phyloP scores from a whole-genome alignment of 2,113 vertebrate genomes.

The Agapornis roseicollis region DNA sequence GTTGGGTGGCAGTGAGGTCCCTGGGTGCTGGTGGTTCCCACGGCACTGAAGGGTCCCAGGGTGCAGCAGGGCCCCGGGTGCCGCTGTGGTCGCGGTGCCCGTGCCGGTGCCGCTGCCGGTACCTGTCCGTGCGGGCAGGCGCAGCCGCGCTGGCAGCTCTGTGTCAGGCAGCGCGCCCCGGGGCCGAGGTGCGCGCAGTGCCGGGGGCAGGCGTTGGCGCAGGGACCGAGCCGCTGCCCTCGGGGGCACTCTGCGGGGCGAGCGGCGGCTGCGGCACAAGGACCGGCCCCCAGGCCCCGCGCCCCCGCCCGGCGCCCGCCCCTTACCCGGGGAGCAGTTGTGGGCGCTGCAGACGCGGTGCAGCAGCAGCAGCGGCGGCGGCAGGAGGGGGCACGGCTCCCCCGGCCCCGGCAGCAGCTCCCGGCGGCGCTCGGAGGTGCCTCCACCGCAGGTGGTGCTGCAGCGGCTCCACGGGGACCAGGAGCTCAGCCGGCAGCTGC shows the following conservation, averaged over 20 bases:
- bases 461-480: constrained; percentile 84
- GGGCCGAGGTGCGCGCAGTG: constrained; percentile 81
- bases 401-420: constrained; percentile 55
- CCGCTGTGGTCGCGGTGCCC: too few species aligned
- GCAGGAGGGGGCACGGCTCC: constrained; percentile 50
- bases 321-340: constrained; percentile 78
- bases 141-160: constrained; percentile 67
- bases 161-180: constrained; percentile 45
- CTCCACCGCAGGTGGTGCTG: constrained; percentile 77
- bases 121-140: constrained; percentile 72
- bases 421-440: constrained; percentile 71
- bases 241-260: constrained; percentile 76
- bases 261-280: neutral
- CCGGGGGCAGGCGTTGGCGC: constrained; percentile 78
- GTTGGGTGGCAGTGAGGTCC: neutral
- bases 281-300: neutral
- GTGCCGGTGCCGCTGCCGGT: neutral
- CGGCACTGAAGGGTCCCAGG: neutral
- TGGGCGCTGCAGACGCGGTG: constrained; percentile 77
- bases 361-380: constrained; percentile 63
- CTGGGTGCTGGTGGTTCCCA: neutral
- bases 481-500: constrained; percentile 72
- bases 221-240: constrained; percentile 71
- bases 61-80: neutral
- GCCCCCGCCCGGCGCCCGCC: neutral